phyloP scores from a whole-genome alignment of 2,888 invertebrate species.

The Elmis aenea region DNA sequence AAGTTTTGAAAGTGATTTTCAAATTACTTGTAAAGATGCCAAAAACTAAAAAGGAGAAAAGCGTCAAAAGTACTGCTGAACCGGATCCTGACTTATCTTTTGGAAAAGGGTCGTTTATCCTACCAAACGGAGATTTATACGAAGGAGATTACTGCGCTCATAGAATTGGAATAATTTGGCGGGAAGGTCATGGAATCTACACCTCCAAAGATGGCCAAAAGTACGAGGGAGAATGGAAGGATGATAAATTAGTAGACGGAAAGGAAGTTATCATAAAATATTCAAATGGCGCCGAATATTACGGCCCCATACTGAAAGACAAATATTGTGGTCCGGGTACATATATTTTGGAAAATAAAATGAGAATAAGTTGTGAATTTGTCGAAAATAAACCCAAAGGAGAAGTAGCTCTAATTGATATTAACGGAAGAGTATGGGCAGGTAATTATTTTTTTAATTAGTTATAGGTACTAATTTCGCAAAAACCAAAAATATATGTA shows the following conservation, averaged over 20 bases:
- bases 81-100: conserved; percentile 21
- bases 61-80: neutral
- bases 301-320: conserved; percentile 50
- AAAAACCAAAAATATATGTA: neutral
- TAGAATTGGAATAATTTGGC: conserved; percentile 46
- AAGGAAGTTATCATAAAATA: conserved; percentile 45
- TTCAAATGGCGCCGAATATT: conserved; percentile 49
- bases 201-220: conserved; percentile 55
- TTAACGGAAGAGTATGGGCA: conserved; percentile 52
- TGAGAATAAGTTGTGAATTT: conserved; percentile 49
- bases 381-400: conserved; percentile 50
- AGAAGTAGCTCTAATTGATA: conserved; percentile 47
- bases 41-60: neutral
- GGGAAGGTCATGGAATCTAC: conserved; percentile 50
- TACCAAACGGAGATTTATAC: conserved; percentile 56
- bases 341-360: conserved; percentile 52
- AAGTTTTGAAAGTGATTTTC: too few relatives aligned
- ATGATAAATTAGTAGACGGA: conserved; percentile 47
- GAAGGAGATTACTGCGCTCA: conserved; percentile 55
- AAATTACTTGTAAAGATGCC: too few relatives aligned
- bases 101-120: conserved; percentile 44
- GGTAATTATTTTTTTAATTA: conserved; percentile 32
- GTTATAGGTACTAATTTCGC: neutral
- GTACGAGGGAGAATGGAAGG: conserved; percentile 54
- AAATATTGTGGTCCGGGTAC: conserved; percentile 49